Percentiles rank a stretch among this genome's conserved stretches.
Conservation (phyloP, 2,888 invertebrate genomes). For the Fragum sueziense region DNA sequence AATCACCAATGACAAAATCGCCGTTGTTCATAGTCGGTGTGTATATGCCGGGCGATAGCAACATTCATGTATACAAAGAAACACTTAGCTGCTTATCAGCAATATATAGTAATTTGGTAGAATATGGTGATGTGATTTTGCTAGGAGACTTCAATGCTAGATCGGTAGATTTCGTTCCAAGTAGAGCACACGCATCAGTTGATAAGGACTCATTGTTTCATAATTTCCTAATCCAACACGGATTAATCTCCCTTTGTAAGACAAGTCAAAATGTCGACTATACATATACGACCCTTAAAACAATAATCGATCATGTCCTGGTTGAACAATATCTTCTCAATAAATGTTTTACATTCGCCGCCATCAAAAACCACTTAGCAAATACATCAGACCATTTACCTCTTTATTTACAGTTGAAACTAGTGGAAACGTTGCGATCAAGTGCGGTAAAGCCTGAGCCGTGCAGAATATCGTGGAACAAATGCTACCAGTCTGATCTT, state of each 20-base stretch:
- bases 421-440: neutral
- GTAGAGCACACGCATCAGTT: neutral
- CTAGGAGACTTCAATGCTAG: conserved; percentile 9
- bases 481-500: neutral
- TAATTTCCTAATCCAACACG: neutral
- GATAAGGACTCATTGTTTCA: neutral
- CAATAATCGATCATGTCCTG: conserved; percentile 16
- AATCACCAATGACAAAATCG: neutral
- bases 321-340: neutral
- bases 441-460: neutral
- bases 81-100: neutral
- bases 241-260: neutral
- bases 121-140: neutral
- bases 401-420: neutral
- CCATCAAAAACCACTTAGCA: neutral
- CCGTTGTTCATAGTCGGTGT: neutral
- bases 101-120: neutral
- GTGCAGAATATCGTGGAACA: neutral
- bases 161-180: neutral
- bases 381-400: conserved; percentile 24
- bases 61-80: neutral
- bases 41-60: conserved; percentile 2
- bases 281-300: conserved; percentile 4
- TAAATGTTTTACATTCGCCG: neutral
- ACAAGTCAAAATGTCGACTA: conserved; percentile 5